Base-by-base conservation (phyloP, 92 coral and sea anemone species). In the Blastomussa wellsi region DNA sequence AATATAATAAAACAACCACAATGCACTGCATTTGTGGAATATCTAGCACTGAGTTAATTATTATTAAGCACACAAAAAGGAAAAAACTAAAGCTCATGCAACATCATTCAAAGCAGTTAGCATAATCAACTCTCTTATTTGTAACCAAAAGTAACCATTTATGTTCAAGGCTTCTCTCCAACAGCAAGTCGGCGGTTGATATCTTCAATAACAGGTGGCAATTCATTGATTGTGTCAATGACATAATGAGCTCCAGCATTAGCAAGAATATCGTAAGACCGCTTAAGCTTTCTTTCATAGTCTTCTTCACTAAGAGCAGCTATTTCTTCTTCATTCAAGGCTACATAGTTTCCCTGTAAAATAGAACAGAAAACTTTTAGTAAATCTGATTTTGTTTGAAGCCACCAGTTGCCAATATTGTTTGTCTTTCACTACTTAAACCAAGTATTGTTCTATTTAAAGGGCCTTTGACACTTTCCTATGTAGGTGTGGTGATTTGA, bases 161-260 rank as follows among this genome's bases (percentile, higher is more conserved):
- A 15, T 55, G 42, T 76, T 93, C 90, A 96, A 64, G 99, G 99
- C 84, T 93, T 93, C 80, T 96, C 99, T 20, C 99, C 99, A 41
- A 91, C 52, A 47, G 95, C 98, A 19, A 96, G 88, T 12, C 99
- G 93, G 10, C 99, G 92, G 87, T 96, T 96, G 91, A 96, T 91
- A 88, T 96, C 99, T 17, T 95, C 98, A 84, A 96, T 95, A 22
- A 96, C 98, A 47, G 97, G 98, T 0, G 97, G 98, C 19, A 96
- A 92, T 16, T 96, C 99, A 37, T 75, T 87, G 66, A 96, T 93
- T 69, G 90, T 90, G 87, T 96, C 99, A 73, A 96, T 93, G 76
- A 96, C 99, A 55, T 96, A 96, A 81, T 96, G 99, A 10, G 99
- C 97, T 29, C 99, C 99, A 41, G 99, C 96, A 82, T 95, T 96